phyloP scores from a whole-genome alignment of 2,797 vertebrate species.

The Distichodus sexfasciatus region DNA sequence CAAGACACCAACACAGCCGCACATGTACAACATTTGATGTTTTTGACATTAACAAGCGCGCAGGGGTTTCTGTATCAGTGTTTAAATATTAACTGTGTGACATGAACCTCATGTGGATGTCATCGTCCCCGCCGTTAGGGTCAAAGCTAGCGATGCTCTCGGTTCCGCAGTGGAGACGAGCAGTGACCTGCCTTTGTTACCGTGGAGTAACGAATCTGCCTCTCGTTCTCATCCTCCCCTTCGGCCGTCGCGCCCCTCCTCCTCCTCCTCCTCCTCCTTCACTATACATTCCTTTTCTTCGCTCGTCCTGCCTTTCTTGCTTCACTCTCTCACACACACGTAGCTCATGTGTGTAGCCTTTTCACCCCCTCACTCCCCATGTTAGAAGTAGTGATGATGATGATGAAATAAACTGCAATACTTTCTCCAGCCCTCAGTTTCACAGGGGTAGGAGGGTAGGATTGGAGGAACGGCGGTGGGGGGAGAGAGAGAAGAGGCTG shows the following conservation, averaged over 20 bases:
- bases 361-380: slow-evolving; percentile 76
- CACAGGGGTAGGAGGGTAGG: slow-evolving; percentile 56
- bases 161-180: neutral
- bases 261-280: slow-evolving; percentile 8
- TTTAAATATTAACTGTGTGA: too few relatives aligned
- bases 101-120: too few relatives aligned
- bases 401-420: slow-evolving; percentile 73
- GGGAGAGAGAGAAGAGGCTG: neutral
- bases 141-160: neutral
- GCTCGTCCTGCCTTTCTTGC: slow-evolving; percentile 15
- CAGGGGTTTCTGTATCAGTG: too few relatives aligned
- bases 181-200: slow-evolving; percentile 4
- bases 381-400: slow-evolving; percentile 74
- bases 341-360: slow-evolving; percentile 72
- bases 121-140: too few relatives aligned
- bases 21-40: too few relatives aligned
- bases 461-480: slow-evolving; percentile 10
- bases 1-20: too few relatives aligned
- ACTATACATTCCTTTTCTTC: neutral
- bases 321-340: slow-evolving; percentile 47
- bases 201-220: neutral
- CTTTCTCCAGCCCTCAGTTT: slow-evolving; percentile 76
- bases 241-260: neutral
- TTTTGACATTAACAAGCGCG: too few relatives aligned
- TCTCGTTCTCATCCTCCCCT: neutral